Base-by-base conservation (phyloP, 2,888 invertebrate genomes). In the Balanococcus diminutus region DNA sequence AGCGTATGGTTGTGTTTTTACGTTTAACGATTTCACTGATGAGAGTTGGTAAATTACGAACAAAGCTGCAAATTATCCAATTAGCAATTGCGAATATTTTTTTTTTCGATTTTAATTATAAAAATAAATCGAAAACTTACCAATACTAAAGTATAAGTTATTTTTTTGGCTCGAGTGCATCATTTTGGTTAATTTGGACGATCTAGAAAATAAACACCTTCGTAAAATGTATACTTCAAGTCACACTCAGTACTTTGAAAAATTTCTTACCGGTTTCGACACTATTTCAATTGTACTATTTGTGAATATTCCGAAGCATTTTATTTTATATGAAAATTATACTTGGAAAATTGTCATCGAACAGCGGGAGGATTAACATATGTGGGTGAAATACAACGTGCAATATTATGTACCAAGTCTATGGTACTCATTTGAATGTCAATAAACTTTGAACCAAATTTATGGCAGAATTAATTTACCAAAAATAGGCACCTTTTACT, bases 391-490 rank as follows among this genome's bases (percentile, higher is more conserved):
- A 14, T 79, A 79, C 75, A 79, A 36, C 36, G 9, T 31, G 36
- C 75, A 36, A 16, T 72, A 31, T 32, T 79, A 79, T 36, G 75
- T 36, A 19, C 3, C 16, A 6, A 28, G 36, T 11, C 75, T 72
- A 6, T 16, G 6, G n/a, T 72, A 16, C n/a, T 79, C 19, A 79
- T 36, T 79, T 79, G 36, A 22, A 36, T 36, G 75, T 79, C 75
- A 79, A 79, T 79, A 79, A 79, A 79, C 75, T 79, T 36, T 79
- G 31, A 32, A 36, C 67, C 67, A 67, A 67, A 28, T 67, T 67
- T 32, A 16, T 31, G 19, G 8, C 19, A 36, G 75, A 79, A 72
- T 72, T 72, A 72, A 79, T 79, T 36, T 19, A 79, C 19, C 22
- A 6, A n/a, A n/a, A n/a, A n/a, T n/a, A 32, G 36, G 5, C 9